Evolutionary conservation across 2,888 invertebrate genomes (phyloP).

Genomic region (Carcina quercana): DNA sequence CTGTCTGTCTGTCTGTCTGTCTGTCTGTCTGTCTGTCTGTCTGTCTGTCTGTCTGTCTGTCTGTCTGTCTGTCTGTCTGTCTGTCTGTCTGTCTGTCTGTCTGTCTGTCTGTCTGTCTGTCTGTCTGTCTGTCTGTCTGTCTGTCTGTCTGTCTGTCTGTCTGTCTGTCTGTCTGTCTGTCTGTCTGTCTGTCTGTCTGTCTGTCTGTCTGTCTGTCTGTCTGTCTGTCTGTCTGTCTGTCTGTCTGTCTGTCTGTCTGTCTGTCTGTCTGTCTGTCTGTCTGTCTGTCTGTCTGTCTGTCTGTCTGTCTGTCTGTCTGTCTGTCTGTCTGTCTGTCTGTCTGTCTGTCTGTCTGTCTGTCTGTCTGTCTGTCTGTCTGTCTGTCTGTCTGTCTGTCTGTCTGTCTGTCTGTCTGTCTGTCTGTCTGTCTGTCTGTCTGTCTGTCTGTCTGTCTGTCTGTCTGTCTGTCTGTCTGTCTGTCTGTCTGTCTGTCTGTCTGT

Average conservation of each 20-base stretch:
- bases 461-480: constrained; percentile 1
- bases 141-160: constrained; percentile 1
- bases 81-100: constrained; percentile 1
- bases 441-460: constrained; percentile 1
- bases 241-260: constrained; percentile 1
- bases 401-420: constrained; percentile 1
- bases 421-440: constrained; percentile 1
- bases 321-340: constrained; percentile 1
- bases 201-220: constrained; percentile 1
- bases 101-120: constrained; percentile 1
- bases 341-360: constrained; percentile 1
- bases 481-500: constrained; percentile 1
- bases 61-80: constrained; percentile 1
- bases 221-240: constrained; percentile 1
- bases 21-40: constrained; percentile 1
- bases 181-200: constrained; percentile 1
- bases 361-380: constrained; percentile 1
- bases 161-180: constrained; percentile 1
- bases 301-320: constrained; percentile 1
- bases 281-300: constrained; percentile 1
- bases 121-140: constrained; percentile 1
- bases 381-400: constrained; percentile 1
- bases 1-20: constrained; percentile 1
- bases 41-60: constrained; percentile 1
- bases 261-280: constrained; percentile 1